Percentiles rank a stretch among this genome's conserved stretches.
Evolutionary conservation across 2,888 invertebrate genomes (phyloP).

Genomic region (Drosophila pseudotalamancana): DNA sequence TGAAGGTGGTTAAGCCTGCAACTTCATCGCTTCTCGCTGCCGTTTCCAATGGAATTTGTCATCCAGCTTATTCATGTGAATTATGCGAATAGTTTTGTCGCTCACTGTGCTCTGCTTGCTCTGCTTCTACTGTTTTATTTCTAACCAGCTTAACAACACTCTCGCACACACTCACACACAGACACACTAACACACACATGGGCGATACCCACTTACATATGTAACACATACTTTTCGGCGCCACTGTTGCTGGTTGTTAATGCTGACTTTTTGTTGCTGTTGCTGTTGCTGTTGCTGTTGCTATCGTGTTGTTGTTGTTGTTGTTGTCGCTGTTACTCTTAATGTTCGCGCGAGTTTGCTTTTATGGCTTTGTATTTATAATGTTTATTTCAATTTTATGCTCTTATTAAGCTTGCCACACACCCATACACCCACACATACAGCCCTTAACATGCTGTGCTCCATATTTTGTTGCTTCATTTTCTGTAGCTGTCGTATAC

Average conservation of each 20-base stretch:
- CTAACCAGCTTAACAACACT: conserved; percentile 5
- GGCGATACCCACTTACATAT: conserved; percentile 20
- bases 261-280: conserved; percentile 3
- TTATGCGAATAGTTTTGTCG: conserved; percentile 16
- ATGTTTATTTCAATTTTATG: conserved; percentile 76
- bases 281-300: conserved; percentile 20
- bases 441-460: conserved; percentile 27
- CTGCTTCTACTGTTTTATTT: neutral
- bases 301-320: too few species aligned
- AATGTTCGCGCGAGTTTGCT: conserved; percentile 53
- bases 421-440: conserved; percentile 25
- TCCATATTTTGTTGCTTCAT: conserved; percentile 13
- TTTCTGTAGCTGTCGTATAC: conserved; percentile 20
- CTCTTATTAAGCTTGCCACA: conserved; percentile 66
- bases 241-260: conserved; percentile 37
- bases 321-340: conserved; percentile 34
- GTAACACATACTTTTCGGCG: conserved; percentile 39
- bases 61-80: conserved; percentile 9
- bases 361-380: conserved; percentile 77
- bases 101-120: conserved; percentile 17
- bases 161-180: neutral
- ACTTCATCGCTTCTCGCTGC: neutral
- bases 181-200: neutral
- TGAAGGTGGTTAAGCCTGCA: too few species aligned
- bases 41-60: conserved; percentile 10